Evolutionary conservation across 2,113 vertebrate genomes (phyloP), one percentile per base, ranked within the genome.

Genomic region (Pagrus major): DNA sequence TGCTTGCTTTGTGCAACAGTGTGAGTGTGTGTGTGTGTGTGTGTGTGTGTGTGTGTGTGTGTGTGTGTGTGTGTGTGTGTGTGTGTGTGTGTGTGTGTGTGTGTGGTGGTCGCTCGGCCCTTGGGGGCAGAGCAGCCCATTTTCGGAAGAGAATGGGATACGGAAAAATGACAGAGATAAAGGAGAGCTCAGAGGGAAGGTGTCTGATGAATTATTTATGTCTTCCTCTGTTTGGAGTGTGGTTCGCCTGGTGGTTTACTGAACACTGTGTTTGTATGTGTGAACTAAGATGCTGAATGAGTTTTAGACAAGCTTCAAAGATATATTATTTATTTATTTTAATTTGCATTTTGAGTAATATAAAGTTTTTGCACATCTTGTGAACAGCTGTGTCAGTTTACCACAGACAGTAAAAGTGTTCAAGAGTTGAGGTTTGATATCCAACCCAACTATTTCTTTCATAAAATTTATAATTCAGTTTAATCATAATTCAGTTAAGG

Each of bases 141-240:
- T 89, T 89, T 87, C 7, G 18, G 74, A 71, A 72, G 78, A 81
- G 77, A 84, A 84, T 44, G 23, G 49, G 66, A 73, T 49, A n/a
- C 0, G 44, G 77, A 69, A 82, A 83, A 68, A 76, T n/a, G 31
- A 37, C 41, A 84, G 78, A 70, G 81, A 92, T 86, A 83, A 89
- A 78, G 60, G 49, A 51, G 59, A 74, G 78, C 47, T 12, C 16
- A 44, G 60, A 66, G 58, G 59, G 82, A 29, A 77, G 51, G 42
- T 21, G 78, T 64, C 59, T 35, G 16, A 71, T 89, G 63, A 85
- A 90, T 92, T 85, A 90, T 91, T 90, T 63, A 90, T 86, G 67
- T 67, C 33, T 18, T 77, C 15, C 64, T 71, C 29, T 1, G 73
- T 58, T 58, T 46, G 55, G 67, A 72, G 61, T 31, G 14, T 37